Evolutionary conservation across 2,113 vertebrate species (phyloP).

Genomic region (Bettongia penicillata): DNA sequence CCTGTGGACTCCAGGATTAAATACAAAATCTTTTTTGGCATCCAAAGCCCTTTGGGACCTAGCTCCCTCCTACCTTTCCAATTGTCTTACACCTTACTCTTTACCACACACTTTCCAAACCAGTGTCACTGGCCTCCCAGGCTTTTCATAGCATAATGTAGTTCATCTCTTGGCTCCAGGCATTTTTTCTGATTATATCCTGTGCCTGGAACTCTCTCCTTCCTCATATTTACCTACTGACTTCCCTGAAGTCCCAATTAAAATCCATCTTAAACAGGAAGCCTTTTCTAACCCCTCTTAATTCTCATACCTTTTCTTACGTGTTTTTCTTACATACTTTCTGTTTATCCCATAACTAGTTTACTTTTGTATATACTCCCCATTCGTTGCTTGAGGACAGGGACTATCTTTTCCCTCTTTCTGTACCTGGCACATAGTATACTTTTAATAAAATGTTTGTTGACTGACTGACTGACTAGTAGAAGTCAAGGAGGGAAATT

Average conservation of each 20-base stretch:
- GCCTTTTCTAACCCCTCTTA: too few species aligned
- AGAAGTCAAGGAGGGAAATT: not conserved
- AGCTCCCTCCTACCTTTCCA: not conserved
- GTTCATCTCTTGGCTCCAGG: not conserved
- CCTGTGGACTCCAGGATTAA: not conserved
- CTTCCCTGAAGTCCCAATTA: not conserved
- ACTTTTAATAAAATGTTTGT: not conserved
- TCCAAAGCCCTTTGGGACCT: not conserved
- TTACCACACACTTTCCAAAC: not conserved
- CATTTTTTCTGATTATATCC: not conserved
- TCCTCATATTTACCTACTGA: too few species aligned
- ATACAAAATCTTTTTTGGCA: not conserved
- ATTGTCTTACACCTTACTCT: not conserved
- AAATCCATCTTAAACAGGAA: not conserved
- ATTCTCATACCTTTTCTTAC: too few species aligned
- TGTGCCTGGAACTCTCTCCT: too few species aligned
- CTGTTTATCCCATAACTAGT: not conserved
- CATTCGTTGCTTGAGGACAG: too few species aligned
- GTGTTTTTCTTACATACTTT: too few species aligned
- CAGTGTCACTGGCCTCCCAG: not conserved
- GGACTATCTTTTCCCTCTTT: not conserved
- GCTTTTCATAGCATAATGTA: not conserved
- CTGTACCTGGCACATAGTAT: not conserved
- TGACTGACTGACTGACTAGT: not conserved
- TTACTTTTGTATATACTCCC: not conserved